These are phyloP conservation scores for Dysidea cf. avara DNA, from an alignment of 37 sponge, comb jelly and placozoan species.

Conservation along the genomic window DNA sequence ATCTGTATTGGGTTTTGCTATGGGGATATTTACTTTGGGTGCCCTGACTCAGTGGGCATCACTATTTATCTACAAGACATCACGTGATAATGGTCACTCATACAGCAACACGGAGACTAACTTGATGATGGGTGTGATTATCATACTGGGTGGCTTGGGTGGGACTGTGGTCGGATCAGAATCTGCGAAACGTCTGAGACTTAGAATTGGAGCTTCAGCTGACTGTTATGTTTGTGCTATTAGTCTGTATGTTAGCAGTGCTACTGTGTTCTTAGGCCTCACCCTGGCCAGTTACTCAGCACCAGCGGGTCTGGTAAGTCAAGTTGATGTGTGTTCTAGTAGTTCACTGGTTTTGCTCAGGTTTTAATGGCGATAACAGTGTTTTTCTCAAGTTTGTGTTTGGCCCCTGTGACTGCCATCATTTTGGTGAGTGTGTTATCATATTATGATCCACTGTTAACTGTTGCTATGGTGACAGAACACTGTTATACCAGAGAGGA, in stretches of 20 bases:
- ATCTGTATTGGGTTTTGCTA: slow-evolving; percentile 81
- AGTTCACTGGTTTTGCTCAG: too few relatives aligned
- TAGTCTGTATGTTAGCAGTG: slow-evolving; percentile 66
- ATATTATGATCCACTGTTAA: too few relatives aligned
- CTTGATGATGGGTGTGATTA: slow-evolving; percentile 73
- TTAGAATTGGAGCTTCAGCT: slow-evolving; percentile 58
- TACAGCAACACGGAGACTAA: slow-evolving; percentile 11
- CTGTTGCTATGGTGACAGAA: slow-evolving; percentile 21
- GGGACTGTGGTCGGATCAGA: slow-evolving; percentile 87
- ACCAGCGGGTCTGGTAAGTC: too few relatives aligned
- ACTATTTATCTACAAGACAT: slow-evolving; percentile 52
- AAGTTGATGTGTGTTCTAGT: too few relatives aligned
- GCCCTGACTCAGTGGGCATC: slow-evolving; percentile 97
- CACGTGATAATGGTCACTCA: slow-evolving; percentile 8
- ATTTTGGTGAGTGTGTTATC: slow-evolving; percentile 77
- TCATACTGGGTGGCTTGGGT: slow-evolving; percentile 82
- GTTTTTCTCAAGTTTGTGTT: slow-evolving; percentile 70
- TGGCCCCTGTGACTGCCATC: slow-evolving; percentile 91
- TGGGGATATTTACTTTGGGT: slow-evolving; percentile 81
- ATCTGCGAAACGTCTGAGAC: slow-evolving; percentile 60
- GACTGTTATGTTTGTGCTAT: slow-evolving; percentile 87
- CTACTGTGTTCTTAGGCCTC: slow-evolving; percentile 76
- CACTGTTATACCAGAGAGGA: slow-evolving; percentile 36
- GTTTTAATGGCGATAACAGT: slow-evolving; percentile 69
- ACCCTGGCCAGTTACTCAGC: slow-evolving; percentile 19